phyloP scores from a whole-genome alignment of 2,797 vertebrate genomes.

The Pseudochirops corinnae region DNA sequence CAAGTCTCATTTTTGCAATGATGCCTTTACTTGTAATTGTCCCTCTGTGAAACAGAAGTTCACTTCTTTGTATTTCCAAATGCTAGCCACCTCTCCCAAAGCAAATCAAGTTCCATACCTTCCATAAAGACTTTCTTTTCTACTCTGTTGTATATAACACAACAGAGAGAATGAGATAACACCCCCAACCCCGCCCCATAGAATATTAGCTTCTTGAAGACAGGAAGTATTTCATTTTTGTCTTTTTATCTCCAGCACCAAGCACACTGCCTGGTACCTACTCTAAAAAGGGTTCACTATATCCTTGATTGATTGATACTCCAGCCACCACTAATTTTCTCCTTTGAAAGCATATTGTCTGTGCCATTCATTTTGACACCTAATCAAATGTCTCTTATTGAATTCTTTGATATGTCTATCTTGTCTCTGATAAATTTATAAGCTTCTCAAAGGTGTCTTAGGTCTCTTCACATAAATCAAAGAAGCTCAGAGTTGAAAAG shows the following conservation, averaged over 20 bases:
- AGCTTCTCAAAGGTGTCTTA: background rate
- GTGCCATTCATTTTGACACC: background rate
- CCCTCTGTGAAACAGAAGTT: background rate
- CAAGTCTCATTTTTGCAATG: background rate
- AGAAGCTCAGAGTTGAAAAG: background rate
- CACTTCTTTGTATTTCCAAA: background rate
- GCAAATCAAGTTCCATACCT: background rate
- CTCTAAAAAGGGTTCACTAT: background rate
- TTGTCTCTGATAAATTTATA: background rate
- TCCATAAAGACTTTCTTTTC: background rate
- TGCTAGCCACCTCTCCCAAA: background rate
- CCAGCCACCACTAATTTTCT: background rate
- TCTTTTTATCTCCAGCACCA: background rate
- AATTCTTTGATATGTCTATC: background rate
- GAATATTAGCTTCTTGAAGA: background rate
- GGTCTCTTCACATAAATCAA: background rate
- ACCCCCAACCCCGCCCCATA: background rate
- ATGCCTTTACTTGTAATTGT: background rate
- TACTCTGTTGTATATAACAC: background rate
- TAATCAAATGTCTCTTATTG: background rate
- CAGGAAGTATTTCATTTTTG: background rate
- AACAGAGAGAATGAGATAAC: background rate
- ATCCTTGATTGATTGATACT: background rate
- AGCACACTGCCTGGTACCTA: background rate
- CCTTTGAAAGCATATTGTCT: background rate